Evolutionary conservation across 1,140 invertebrate genomes (phyloP), one percentile per base, ranked within the genome.

Genomic region (Schlechtendalia chinensis): DNA sequence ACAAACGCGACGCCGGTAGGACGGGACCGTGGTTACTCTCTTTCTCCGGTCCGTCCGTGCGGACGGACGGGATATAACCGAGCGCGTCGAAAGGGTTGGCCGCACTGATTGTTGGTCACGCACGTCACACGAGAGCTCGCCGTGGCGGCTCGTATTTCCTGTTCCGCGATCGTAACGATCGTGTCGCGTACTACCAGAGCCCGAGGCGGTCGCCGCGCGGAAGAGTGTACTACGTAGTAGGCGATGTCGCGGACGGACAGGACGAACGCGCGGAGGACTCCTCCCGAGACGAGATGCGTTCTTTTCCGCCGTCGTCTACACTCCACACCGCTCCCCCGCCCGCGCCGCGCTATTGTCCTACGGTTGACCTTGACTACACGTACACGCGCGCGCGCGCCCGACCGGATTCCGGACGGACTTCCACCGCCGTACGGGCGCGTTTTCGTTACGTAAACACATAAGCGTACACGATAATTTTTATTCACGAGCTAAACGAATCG

Each of bases 281-380:
- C n/a, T n/a, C 74, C 74, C 27, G 72, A 58, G 72, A 75, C 74
- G 58, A 77, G 74, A 77, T 77, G 74, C 74, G 74, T 77, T 77
- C 74, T 77, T 77, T 77, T 77, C 74, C 74, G 74, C 74, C 74
- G 61, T n/a, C n/a, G n/a, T n/a, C n/a, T n/a, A n/a, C n/a, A n/a
- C n/a, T n/a, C n/a, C n/a, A n/a, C n/a, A n/a, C 74, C 56, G 29
- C 74, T 54, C 72, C 54, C 72, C 45, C 59, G 58, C 53, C 22
- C 74, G 56, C 22, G 32, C 45, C 19, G 53, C 74, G 72, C 74
- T 77, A 77, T 77, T 77, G 74, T 77, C 74, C 74, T 77, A 75
- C 72, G 72, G 74, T 77, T 77, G 74, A 77, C 74, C 74, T 77
- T 77, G 74, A 77, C 74, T 77, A 61, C 22, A 29, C 54, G 58